Evolutionary conservation across 2,888 invertebrate species (phyloP), one percentile per base, ranked within the genome.

Genomic region (Palloptera scutellata): DNA sequence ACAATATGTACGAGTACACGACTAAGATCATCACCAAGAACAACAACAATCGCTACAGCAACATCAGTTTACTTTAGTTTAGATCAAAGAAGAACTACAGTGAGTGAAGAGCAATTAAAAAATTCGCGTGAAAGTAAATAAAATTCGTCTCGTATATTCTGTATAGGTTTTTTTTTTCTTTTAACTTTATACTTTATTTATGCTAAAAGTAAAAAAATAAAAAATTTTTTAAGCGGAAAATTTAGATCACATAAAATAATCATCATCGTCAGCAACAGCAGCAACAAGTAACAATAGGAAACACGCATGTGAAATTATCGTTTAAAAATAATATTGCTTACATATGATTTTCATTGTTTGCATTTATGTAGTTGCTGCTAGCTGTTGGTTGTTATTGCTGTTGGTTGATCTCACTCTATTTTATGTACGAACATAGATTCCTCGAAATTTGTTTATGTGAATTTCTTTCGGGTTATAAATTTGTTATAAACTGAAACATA

Each of bases 201-300:
- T 15, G 13, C 15, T 48, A 0, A 48, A 48, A 15, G 15, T 6
- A 10, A 48, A n/a, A 20, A 13, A 1, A 10, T 13, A 57, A 57
- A 1, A 57, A 40, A 4, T 30, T n/a, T 48, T 13, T 60, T 19
- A 60, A 60, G 60, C 48, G 60, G 45, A 60, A 60, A 60, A 48
- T 60, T 60, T 48, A 19, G 48, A 48, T 60, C 48, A 74, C 65
- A 76, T 75, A 72, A 78, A 78, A 74, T 59, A 67, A 20, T 17
- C 48, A 52, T 30, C 17, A 41, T 30, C 30, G 6, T 30, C 30
- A 55, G 13, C 17, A 62, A 11, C 13, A 57, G 17, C 30, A 41
- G 17, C 55, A 45, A 45, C 19, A 45, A 60, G 45, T 30, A 30
- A 30, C 30, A 30, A 6, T 6, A 30, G 30, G 3, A 20, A 48